phyloP scores from a whole-genome alignment of 2,797 vertebrate species.

The Muscicapa striata region DNA sequence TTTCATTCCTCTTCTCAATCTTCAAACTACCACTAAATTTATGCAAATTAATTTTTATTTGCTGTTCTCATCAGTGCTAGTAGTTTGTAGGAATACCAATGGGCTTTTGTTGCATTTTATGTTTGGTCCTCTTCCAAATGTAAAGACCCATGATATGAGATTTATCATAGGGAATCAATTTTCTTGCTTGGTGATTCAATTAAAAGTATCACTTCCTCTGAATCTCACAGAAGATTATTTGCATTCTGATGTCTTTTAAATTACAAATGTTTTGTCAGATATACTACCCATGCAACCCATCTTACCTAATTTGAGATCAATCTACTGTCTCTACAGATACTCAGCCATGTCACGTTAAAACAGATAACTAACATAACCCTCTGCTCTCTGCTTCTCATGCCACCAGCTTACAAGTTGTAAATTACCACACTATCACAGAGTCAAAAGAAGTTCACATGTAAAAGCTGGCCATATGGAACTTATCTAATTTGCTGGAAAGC shows the following conservation, averaged over 20 bases:
- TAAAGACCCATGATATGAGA: not conserved
- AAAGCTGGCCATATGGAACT: not conserved
- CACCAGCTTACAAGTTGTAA: not conserved
- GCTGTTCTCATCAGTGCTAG: not conserved
- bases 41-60: not conserved
- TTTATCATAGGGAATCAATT: not conserved
- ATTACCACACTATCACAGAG: not conserved
- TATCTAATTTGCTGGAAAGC: not conserved
- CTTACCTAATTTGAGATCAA: not conserved
- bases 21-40: not conserved
- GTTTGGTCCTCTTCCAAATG: not conserved
- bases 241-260: not conserved
- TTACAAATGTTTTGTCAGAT: not conserved
- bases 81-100: not conserved
- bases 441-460: not conserved
- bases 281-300: not conserved
- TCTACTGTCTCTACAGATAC: not conserved
- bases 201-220: not conserved
- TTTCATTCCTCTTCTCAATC: not conserved
- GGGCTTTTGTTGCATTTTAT: not conserved
- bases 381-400: not conserved
- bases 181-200: not conserved
- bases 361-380: not conserved
- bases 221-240: not conserved
- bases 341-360: rapidly evolving